Evolutionary conservation across 2,797 vertebrate species (phyloP).

Genomic region (Eulemur coronatus): DNA sequence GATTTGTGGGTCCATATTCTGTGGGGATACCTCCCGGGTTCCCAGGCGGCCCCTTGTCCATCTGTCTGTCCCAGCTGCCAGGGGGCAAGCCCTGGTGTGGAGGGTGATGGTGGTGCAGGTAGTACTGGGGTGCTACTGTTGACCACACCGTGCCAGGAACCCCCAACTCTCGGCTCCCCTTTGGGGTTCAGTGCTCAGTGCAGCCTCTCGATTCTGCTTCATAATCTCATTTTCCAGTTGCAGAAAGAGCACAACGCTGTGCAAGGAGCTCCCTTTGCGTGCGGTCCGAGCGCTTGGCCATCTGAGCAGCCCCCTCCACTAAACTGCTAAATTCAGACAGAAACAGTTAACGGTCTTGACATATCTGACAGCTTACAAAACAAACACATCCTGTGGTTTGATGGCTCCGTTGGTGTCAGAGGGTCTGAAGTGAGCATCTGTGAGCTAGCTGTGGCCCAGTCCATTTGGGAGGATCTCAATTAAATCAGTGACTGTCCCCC

Average conservation of each 20-base stretch:
- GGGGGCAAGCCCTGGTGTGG: neutral
- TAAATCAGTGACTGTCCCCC: slow-evolving; percentile 23
- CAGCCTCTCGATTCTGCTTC: neutral
- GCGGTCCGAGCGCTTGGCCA: neutral
- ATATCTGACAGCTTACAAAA: neutral
- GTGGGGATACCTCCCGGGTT: neutral
- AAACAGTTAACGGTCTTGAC: slow-evolving; percentile 22
- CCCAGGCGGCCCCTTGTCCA: neutral
- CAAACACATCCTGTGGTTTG: neutral
- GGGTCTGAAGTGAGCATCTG: slow-evolving; percentile 40
- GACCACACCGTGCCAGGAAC: accelerated
- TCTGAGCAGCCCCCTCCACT: neutral
- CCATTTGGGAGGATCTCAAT: slow-evolving; percentile 59
- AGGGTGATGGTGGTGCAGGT: neutral
- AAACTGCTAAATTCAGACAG: neutral
- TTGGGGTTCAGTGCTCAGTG: neutral
- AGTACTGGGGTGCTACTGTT: accelerated
- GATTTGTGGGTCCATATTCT: neutral
- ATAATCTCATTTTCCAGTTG: neutral
- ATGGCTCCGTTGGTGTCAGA: neutral
- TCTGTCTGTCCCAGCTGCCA: neutral
- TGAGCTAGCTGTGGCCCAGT: slow-evolving; percentile 45
- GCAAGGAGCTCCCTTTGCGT: neutral
- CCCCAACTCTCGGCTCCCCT: neutral
- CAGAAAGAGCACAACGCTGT: neutral